Evolutionary conservation across 2,113 vertebrate species (phyloP).

Genomic region (Carassius gibelio): DNA sequence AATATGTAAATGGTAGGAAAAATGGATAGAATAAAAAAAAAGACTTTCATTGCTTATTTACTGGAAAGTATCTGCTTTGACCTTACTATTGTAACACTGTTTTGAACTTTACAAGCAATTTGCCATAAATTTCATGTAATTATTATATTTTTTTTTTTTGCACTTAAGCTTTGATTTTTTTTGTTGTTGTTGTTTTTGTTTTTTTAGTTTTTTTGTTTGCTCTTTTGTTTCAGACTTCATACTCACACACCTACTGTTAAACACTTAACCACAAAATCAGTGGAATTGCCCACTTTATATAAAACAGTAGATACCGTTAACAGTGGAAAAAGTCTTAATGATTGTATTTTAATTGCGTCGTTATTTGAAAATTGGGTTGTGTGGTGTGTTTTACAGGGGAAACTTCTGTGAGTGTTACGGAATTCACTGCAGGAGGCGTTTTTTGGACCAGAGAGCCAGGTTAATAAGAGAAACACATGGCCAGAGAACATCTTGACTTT

Average conservation of each 20-base stretch:
- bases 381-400: slow-evolving; percentile 42
- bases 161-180: neutral
- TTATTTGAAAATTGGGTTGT: slow-evolving; percentile 31
- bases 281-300: slow-evolving; percentile 22
- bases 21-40: neutral
- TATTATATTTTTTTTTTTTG: neutral
- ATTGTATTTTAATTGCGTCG: slow-evolving; percentile 40
- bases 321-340: slow-evolving; percentile 51
- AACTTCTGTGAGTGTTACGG: slow-evolving; percentile 25
- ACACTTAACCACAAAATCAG: slow-evolving; percentile 28
- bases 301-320: slow-evolving; percentile 36
- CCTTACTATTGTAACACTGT: neutral
- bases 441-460: slow-evolving; percentile 20
- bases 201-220: neutral
- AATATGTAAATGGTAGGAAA: neutral
- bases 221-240: neutral
- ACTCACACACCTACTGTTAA: neutral
- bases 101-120: neutral
- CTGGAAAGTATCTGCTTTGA: neutral
- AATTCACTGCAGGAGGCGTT: slow-evolving; percentile 43
- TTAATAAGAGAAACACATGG: slow-evolving; percentile 49
- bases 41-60: neutral
- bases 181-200: too few relatives aligned
- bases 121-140: neutral
- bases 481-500: slow-evolving; percentile 47